A percentile compares a stretch with the other conserved stretches of the same genome.
phyloP scores from a whole-genome alignment of 1,140 invertebrate species.

The Papilio xuthus region DNA sequence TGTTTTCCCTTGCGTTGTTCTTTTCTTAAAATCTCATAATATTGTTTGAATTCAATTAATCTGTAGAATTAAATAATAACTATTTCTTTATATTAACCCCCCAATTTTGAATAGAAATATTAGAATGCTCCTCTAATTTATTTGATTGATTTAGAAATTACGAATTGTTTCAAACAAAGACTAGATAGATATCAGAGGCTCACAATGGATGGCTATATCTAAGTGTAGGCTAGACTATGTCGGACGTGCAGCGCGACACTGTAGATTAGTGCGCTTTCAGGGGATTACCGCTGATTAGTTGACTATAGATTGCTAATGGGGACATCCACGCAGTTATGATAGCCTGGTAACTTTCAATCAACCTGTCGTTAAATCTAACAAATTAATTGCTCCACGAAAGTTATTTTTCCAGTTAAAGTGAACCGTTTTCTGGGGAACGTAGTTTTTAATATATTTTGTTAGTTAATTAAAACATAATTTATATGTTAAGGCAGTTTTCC shows the following conservation, averaged over 20 bases:
- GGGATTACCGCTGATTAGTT: conserved; percentile 65
- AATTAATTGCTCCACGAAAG: neutral
- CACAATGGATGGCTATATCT: conserved; percentile 27
- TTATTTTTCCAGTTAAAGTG: no score
- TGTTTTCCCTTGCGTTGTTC: conserved; percentile 39
- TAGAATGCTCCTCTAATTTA: neutral
- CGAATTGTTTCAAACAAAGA: neutral
- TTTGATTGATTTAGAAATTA: neutral
- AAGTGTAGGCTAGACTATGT: conserved; percentile 38
- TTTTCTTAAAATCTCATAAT: neutral
- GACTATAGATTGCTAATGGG: conserved; percentile 60
- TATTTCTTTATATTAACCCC: no score
- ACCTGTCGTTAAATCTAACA: conserved; percentile 11
- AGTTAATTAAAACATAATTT: conserved; percentile 8
- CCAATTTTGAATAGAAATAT: neutral
- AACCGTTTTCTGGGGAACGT: neutral
- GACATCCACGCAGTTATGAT: conserved; percentile 32
- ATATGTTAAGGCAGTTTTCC: conserved; percentile 2
- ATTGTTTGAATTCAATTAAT: conserved; percentile 33
- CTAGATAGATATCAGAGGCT: neutral
- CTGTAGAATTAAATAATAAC: neutral
- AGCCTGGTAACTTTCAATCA: conserved; percentile 34
- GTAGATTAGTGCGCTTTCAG: conserved; percentile 61
- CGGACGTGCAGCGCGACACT: conserved; percentile 45
- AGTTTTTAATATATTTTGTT: neutral